Conservation (phyloP, 2,113 vertebrate species). For the Orthochromis malagaraziensis region DNA sequence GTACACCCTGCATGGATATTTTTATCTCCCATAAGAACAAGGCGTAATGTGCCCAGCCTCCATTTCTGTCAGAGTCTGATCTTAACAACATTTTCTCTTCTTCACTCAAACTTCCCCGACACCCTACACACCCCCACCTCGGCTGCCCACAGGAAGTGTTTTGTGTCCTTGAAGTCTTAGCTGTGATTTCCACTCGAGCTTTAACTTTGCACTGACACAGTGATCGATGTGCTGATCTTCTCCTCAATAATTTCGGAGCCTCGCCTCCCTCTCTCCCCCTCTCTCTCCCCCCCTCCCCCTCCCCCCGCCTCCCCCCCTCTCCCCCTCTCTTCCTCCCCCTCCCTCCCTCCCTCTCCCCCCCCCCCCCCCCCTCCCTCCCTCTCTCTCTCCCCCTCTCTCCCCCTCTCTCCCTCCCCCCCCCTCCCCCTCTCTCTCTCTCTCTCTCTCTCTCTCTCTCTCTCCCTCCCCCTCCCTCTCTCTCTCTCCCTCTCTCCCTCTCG, state of each 20-base stretch:
- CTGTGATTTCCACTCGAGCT: constrained; percentile 23
- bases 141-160: background rate
- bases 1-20: background rate
- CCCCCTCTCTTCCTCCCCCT: too few species aligned
- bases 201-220: constrained; percentile 39
- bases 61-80: background rate
- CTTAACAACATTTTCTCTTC: background rate
- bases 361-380: too few species aligned
- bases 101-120: background rate
- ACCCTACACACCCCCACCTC: fast-evolving
- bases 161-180: constrained; percentile 53
- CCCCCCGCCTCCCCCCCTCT: too few species aligned
- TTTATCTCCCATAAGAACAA: background rate
- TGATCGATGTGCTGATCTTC: constrained; percentile 58
- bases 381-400: too few species aligned
- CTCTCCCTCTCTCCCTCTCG: background rate
- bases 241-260: constrained; percentile 3
- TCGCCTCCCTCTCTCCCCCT: background rate
- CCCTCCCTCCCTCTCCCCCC: too few species aligned
- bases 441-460: too few species aligned
- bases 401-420: too few species aligned
- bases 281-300: background rate
- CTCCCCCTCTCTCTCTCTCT: too few species aligned
- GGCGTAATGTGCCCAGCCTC: background rate
- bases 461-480: too few species aligned